Percentiles rank a stretch among this genome's conserved stretches.
Conservation (phyloP, 2,888 invertebrate species). For the Clusia tigrina region DNA sequence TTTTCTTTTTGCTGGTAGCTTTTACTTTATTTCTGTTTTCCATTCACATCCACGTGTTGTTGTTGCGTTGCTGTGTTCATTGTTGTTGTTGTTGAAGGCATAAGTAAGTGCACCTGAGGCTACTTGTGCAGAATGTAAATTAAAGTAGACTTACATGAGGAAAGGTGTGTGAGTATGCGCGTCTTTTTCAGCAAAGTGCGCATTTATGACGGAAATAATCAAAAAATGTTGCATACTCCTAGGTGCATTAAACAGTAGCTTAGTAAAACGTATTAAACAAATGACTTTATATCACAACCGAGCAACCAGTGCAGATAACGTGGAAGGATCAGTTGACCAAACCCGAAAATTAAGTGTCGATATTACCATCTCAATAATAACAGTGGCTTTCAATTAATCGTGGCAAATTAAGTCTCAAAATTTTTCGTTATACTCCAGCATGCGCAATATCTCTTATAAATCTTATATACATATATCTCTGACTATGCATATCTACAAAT, state of each 20-base stretch:
- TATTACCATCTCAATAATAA: no score
- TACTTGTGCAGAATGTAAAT: conserved; percentile 60
- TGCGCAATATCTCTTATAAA: no score
- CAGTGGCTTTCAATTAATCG: no score
- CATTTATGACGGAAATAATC: not conserved
- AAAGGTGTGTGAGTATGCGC: conserved; percentile 32
- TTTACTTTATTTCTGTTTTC: conserved; percentile 9
- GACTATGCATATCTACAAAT: no score
- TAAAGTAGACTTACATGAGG: conserved; percentile 57
- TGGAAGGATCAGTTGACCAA: no score
- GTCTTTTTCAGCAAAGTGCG: not conserved
- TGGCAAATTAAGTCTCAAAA: no score
- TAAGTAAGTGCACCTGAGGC: conserved; percentile 61
- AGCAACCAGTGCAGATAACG: no score
- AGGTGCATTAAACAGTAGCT: not conserved
- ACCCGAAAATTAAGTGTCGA: no score
- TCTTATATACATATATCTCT: no score
- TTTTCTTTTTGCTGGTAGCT: conserved; percentile 40
- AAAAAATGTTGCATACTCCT: conserved; percentile 5
- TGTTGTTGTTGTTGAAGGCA: conserved; percentile 43
- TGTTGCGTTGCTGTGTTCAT: conserved; percentile 36
- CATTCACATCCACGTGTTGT: conserved; percentile 15
- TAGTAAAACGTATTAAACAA: no score
- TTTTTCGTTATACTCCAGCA: no score
- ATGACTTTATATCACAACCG: no score